Evolutionary conservation across 2,888 invertebrate genomes (phyloP).

Genomic region (Oegoconia quadripuncta): DNA sequence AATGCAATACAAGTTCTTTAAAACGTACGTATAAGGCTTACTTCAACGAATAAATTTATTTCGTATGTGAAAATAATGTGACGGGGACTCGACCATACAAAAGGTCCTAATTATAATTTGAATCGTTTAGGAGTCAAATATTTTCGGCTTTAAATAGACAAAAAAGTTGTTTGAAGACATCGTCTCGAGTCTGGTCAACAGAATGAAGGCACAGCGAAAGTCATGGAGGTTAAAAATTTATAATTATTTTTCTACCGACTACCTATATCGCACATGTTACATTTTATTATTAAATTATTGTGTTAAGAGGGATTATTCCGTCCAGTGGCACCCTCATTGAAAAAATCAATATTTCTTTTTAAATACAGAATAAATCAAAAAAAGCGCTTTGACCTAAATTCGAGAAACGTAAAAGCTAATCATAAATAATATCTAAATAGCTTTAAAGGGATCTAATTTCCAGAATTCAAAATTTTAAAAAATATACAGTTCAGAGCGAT

Average conservation of each 20-base stretch:
- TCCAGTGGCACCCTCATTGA: too few relatives aligned
- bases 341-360: too few relatives aligned
- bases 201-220: constrained; percentile 42
- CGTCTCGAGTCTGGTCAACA: constrained; percentile 70
- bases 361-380: too few relatives aligned
- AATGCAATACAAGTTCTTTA: constrained; percentile 3
- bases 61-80: constrained; percentile 5
- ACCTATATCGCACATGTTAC: too few relatives aligned
- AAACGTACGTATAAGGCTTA: constrained; percentile 6
- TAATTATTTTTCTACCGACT: background rate
- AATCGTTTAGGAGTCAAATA: constrained; percentile 74
- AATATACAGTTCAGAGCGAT: too few relatives aligned
- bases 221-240: constrained; percentile 27
- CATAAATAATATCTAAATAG: too few relatives aligned
- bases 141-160: constrained; percentile 69
- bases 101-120: constrained; percentile 74
- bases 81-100: constrained; percentile 43
- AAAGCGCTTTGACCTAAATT: too few relatives aligned
- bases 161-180: constrained; percentile 69
- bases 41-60: constrained; percentile 1
- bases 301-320: too few relatives aligned
- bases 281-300: too few relatives aligned
- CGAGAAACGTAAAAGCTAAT: too few relatives aligned
- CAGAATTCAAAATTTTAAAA: too few relatives aligned
- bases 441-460: too few relatives aligned